Evolutionary conservation across 1,140 invertebrate genomes (phyloP).

Genomic region (Leptopilina boulardi): DNA sequence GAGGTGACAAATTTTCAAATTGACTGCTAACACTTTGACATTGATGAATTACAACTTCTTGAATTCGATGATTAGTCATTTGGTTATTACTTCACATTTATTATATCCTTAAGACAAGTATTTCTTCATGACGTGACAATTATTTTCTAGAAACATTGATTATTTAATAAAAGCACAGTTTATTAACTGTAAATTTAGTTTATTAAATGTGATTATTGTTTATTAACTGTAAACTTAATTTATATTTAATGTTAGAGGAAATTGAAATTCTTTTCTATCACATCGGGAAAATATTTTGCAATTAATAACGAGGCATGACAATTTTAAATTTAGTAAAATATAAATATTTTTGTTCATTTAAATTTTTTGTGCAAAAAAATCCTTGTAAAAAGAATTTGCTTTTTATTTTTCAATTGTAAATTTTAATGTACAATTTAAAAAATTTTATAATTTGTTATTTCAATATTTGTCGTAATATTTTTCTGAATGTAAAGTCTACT

Average conservation of each 20-base stretch:
- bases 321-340: no score
- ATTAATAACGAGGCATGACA: no score
- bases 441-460: no score
- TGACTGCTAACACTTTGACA: constrained; percentile 24
- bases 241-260: background rate
- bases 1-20: constrained; percentile 62
- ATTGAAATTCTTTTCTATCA: no score
- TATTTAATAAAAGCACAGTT: background rate
- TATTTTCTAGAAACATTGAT: constrained; percentile 2
- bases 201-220: background rate
- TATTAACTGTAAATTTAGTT: constrained; percentile 2
- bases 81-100: background rate
- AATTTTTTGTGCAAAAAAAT: no score
- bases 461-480: no score
- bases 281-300: no score
- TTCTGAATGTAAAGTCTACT: no score
- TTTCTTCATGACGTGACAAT: constrained; percentile 6
- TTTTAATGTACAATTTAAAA: no score
- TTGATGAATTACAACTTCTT: constrained; percentile 9
- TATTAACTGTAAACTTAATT: background rate
- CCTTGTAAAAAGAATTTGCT: no score
- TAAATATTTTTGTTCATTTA: no score
- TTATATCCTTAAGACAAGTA: background rate
- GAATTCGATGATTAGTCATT: background rate
- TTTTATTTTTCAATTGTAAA: no score